Conservation (phyloP, 2,888 invertebrate genomes). For the Sphaeridia pumilis region DNA sequence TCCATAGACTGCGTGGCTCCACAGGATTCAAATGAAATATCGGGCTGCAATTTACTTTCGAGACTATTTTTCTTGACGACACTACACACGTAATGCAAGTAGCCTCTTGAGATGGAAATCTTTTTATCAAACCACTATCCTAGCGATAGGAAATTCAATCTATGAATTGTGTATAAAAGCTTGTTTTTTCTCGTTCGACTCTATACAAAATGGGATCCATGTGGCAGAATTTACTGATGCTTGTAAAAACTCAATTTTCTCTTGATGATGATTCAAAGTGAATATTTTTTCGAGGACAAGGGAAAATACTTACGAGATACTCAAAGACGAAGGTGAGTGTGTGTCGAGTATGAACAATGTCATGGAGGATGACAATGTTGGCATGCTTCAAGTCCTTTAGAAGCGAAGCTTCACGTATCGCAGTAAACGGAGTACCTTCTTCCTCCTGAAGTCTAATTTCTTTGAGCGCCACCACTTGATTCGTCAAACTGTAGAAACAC, state of each 20-base stretch:
- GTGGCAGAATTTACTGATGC: no score
- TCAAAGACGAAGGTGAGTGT: slow-evolving; percentile 99
- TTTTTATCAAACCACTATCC: no score
- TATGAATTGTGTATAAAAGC: no score
- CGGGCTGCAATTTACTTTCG: no score
- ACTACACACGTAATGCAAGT: no score
- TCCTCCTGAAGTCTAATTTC: slow-evolving; percentile 98
- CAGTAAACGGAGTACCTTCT: slow-evolving; percentile 98
- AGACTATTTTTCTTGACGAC: no score
- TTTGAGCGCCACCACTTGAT: slow-evolving; percentile 96
- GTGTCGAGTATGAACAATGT: slow-evolving; percentile 96
- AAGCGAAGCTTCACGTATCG: slow-evolving; percentile 96
- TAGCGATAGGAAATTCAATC: no score
- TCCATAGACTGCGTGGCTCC: no score
- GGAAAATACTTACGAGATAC: slow-evolving; percentile 71
- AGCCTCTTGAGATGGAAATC: no score
- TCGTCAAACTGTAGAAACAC: slow-evolving; percentile 68
- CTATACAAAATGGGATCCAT: no score
- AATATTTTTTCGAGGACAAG: neutral
- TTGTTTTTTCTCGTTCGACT: no score
- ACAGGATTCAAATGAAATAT: no score
- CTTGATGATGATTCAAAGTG: neutral
- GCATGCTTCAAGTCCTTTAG: slow-evolving; percentile 97
- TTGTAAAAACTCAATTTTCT: neutral
- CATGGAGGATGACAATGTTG: slow-evolving; percentile 97